Percentiles rank a stretch among this genome's conserved stretches.
phyloP scores from a whole-genome alignment of 2,113 vertebrate genomes.

The Ranitomeya variabilis region DNA sequence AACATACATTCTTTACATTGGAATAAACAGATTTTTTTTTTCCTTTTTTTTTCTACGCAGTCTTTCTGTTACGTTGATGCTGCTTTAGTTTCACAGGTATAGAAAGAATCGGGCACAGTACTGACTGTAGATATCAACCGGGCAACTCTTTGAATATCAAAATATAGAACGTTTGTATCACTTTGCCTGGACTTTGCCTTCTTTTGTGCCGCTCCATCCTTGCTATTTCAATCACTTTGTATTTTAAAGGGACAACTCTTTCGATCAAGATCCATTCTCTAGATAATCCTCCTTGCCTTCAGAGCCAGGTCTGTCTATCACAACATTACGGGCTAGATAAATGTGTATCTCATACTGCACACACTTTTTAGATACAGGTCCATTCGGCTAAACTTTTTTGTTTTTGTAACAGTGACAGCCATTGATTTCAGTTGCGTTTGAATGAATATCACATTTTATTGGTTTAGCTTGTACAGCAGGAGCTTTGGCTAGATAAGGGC shows the following conservation, averaged over 20 bases:
- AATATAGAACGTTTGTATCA: not conserved
- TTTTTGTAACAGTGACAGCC: slow-evolving; percentile 12
- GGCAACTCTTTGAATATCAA: slow-evolving; percentile 23
- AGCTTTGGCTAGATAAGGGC: not conserved
- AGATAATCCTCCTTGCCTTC: not conserved
- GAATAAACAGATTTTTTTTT: slow-evolving; percentile 29
- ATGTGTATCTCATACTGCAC: not conserved
- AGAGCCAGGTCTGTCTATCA: not conserved
- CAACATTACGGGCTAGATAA: not conserved
- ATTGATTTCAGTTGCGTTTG: not conserved
- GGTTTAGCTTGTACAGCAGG: not conserved
- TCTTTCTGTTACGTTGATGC: not conserved
- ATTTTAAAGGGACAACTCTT: not conserved
- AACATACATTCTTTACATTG: slow-evolving; percentile 49
- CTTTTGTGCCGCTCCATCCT: not conserved
- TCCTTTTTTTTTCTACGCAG: not conserved
- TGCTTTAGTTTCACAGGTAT: slow-evolving; percentile 12
- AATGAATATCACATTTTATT: not conserved
- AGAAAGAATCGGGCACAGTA: slow-evolving; percentile 24
- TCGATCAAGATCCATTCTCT: not conserved
- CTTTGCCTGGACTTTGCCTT: not conserved
- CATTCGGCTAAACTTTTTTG: not conserved
- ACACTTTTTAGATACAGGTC: not conserved
- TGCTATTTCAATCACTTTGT: not conserved
- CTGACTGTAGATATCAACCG: not conserved